Percentiles rank a stretch among this genome's conserved stretches.
These are phyloP conservation scores for Scortum barcoo DNA, from an alignment of 2,113 vertebrate species.

Conservation along the genomic window DNA sequence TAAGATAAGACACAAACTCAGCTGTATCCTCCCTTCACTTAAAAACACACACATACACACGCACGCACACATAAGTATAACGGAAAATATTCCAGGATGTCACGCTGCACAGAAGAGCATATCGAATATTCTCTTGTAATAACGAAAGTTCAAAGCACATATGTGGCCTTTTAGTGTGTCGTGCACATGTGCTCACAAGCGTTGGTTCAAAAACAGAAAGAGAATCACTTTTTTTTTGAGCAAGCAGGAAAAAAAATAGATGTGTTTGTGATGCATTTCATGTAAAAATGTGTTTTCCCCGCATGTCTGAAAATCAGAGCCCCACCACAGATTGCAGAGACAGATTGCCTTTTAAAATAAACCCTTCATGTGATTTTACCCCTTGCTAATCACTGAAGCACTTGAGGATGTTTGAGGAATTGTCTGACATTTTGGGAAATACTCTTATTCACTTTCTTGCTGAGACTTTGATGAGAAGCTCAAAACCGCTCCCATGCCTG, in stretches of 20 bases:
- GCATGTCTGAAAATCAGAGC: neutral
- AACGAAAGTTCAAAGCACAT: constrained; percentile 45
- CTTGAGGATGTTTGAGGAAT: neutral
- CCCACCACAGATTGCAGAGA: neutral
- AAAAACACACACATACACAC: constrained; percentile 48
- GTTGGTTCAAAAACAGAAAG: neutral
- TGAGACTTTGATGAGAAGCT: neutral
- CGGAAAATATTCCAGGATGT: constrained; percentile 71
- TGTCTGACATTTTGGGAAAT: neutral
- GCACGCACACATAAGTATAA: constrained; percentile 45
- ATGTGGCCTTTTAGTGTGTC: constrained; percentile 12
- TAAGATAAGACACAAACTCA: constrained; percentile 73
- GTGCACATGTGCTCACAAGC: neutral
- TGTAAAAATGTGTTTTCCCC: neutral
- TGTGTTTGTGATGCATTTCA: neutral
- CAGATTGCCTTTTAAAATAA: neutral
- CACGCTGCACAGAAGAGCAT: constrained; percentile 4
- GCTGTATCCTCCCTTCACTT: constrained; percentile 71
- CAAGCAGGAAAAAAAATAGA: neutral
- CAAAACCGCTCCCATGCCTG: too few relatives aligned
- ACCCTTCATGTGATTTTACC: neutral
- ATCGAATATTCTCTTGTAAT: neutral
- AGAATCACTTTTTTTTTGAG: neutral
- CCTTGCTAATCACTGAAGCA: neutral
- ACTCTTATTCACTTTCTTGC: neutral